phyloP scores from a whole-genome alignment of 2,888 invertebrate genomes.

The Cosmia pyralina region DNA sequence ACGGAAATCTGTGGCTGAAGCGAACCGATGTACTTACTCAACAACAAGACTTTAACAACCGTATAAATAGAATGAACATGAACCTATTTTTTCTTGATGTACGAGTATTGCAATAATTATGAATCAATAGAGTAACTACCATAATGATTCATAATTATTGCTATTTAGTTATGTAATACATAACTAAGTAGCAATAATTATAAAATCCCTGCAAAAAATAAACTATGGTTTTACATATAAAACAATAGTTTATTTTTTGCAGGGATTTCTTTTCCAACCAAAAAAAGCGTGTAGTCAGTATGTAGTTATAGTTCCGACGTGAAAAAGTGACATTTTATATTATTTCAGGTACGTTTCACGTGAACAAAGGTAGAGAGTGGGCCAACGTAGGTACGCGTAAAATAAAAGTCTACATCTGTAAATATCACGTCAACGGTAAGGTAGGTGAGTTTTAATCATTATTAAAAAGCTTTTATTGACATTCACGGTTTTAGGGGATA shows the following conservation, averaged over 20 bases:
- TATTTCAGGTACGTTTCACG: neutral
- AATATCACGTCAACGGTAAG: conserved; percentile 10
- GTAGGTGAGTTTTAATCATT: conserved; percentile 28
- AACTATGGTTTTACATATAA: too few species aligned
- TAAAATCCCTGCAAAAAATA: too few species aligned
- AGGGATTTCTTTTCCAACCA: neutral
- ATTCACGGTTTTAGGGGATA: conserved; percentile 16
- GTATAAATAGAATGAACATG: too few species aligned
- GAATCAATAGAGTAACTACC: neutral
- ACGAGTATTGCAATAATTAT: neutral
- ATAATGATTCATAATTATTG: too few species aligned
- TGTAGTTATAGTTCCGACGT: neutral
- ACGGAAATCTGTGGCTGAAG: neutral
- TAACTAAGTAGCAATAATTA: too few species aligned
- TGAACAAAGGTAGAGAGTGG: conserved; percentile 9
- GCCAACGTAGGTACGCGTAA: conserved; percentile 7
- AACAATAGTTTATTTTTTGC: neutral
- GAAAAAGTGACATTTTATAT: neutral
- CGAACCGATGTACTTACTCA: neutral
- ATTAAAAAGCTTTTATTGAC: conserved; percentile 43
- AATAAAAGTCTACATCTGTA: conserved; percentile 15
- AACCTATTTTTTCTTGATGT: too few species aligned
- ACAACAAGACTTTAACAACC: neutral
- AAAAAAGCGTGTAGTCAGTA: neutral
- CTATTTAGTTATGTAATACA: too few species aligned